phyloP scores from a whole-genome alignment of 2,888 invertebrate species.

The Acrobasis suavella region DNA sequence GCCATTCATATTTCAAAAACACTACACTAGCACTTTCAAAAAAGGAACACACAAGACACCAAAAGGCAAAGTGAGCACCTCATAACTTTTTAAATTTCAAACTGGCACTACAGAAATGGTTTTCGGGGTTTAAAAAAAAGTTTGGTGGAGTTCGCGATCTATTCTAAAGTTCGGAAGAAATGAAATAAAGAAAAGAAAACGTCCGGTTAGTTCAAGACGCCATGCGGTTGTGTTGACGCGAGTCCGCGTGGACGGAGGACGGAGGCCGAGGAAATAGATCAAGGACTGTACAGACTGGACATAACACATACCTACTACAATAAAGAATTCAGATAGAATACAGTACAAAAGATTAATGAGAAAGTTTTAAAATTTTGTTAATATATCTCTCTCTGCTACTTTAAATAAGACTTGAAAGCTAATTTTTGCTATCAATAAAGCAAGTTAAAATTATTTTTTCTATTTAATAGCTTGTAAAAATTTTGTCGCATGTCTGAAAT shows the following conservation, averaged over 20 bases:
- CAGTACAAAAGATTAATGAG: too few species aligned
- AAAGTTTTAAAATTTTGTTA: too few species aligned
- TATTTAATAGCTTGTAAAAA: too few species aligned
- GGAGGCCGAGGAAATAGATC: slow-evolving; percentile 36
- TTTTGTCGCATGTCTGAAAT: too few species aligned
- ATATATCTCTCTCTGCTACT: too few species aligned
- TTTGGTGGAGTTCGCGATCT: slow-evolving; percentile 21
- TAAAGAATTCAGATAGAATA: too few species aligned
- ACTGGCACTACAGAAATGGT: slow-evolving; percentile 18
- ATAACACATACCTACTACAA: not conserved
- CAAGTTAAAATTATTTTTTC: too few species aligned
- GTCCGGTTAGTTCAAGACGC: slow-evolving; percentile 45
- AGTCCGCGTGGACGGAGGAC: slow-evolving; percentile 29
- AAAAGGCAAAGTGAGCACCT: slow-evolving; percentile 35
- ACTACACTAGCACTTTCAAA: slow-evolving; percentile 31
- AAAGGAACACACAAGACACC: slow-evolving; percentile 33
- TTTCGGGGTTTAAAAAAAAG: slow-evolving; percentile 16
- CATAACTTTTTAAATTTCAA: slow-evolving; percentile 29
- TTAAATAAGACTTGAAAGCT: too few species aligned
- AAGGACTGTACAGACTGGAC: slow-evolving; percentile 8
- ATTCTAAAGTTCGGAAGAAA: slow-evolving; percentile 33
- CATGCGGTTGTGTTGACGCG: slow-evolving; percentile 48
- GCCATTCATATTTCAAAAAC: slow-evolving; percentile 51
- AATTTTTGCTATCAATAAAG: too few species aligned
- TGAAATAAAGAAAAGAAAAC: slow-evolving; percentile 40